Evolutionary conservation across 2,888 invertebrate species (phyloP).

Genomic region (Pristionchus entomophagus): DNA sequence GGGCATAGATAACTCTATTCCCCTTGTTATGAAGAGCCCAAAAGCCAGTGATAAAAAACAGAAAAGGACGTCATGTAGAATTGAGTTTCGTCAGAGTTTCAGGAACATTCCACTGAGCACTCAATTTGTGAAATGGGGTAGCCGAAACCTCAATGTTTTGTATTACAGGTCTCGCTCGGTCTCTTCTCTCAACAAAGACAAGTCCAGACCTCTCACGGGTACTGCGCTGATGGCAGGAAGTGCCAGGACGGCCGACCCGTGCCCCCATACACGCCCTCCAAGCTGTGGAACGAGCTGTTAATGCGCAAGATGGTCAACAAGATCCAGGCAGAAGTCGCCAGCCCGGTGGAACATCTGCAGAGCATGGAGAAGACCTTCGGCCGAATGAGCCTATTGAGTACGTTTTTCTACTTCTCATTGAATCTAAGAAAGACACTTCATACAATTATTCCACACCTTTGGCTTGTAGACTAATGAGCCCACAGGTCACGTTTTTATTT

Average conservation of each 20-base stretch:
- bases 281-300: constrained; percentile 43
- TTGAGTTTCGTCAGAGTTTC: too few relatives aligned
- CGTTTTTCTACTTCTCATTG: neutral
- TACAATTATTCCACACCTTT: too few relatives aligned
- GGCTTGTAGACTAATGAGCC: too few relatives aligned
- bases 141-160: too few relatives aligned
- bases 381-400: neutral
- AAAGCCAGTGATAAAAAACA: neutral
- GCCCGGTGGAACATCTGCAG: constrained; percentile 4
- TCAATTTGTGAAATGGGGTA: too few relatives aligned
- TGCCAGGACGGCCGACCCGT: constrained; percentile 39
- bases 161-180: constrained; percentile 24
- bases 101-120: too few relatives aligned
- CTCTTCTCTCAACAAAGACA: constrained; percentile 7
- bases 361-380: constrained; percentile 41
- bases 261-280: constrained; percentile 17
- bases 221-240: constrained; percentile 43
- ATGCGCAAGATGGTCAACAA: constrained; percentile 42
- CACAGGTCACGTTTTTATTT: neutral
- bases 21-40: neutral
- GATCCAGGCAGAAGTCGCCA: constrained; percentile 29
- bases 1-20: neutral
- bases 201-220: neutral
- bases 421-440: too few relatives aligned
- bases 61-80: too few relatives aligned